These are phyloP conservation scores for Thripadectes ignobilis DNA, from an alignment of 2,797 vertebrate species.

Conservation along the genomic window DNA sequence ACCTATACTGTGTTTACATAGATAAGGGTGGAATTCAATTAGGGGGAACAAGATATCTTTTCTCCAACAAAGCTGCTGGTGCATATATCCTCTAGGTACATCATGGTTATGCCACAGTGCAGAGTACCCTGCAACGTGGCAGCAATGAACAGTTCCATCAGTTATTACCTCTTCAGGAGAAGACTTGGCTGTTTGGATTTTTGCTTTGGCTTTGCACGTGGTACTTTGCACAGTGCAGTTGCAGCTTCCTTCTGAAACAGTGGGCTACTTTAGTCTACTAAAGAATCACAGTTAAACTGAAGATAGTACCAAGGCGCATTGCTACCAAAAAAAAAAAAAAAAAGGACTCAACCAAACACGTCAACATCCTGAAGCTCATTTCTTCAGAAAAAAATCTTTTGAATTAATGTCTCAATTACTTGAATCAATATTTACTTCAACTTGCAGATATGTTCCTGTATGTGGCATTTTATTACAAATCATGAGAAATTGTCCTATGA, in stretches of 20 bases:
- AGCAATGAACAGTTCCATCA: background rate
- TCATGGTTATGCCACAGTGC: background rate
- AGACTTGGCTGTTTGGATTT: background rate
- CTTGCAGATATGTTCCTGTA: background rate
- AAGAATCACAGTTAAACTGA: background rate
- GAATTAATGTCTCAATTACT: background rate
- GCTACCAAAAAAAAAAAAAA: background rate
- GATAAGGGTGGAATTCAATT: background rate
- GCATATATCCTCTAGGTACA: background rate
- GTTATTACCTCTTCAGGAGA: background rate
- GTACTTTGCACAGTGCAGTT: background rate
- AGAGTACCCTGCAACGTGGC: background rate
- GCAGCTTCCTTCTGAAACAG: background rate
- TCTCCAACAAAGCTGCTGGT: background rate
- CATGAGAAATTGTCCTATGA: fast-evolving
- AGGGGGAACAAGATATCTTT: background rate
- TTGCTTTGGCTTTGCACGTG: background rate
- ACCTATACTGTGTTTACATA: background rate
- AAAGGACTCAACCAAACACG: no score
- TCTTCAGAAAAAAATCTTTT: background rate
- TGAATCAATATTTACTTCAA: background rate
- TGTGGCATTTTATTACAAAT: background rate
- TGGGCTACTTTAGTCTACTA: background rate
- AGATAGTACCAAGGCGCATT: background rate
- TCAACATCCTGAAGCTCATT: background rate